Conservation (phyloP, 2,113 vertebrate genomes). For the Ciconia stormi region DNA sequence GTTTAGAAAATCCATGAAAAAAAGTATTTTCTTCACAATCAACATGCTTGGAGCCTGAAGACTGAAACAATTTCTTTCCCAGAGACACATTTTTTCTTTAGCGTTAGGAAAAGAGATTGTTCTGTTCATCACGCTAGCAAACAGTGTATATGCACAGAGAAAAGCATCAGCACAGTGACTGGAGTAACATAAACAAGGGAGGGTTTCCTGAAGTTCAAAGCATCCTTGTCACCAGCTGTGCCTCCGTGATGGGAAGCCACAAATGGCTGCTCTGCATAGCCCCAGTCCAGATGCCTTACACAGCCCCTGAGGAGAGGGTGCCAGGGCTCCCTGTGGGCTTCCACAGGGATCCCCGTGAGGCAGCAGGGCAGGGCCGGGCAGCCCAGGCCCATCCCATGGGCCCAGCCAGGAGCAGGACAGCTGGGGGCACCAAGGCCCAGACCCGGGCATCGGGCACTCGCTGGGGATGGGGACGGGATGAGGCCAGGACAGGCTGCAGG, state of each 20-base stretch:
- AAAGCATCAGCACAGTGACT: background rate
- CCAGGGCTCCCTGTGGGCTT: background rate
- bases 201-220: background rate
- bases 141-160: background rate
- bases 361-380: background rate
- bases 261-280: background rate
- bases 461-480: fast-evolving
- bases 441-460: fast-evolving
- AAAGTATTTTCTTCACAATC: background rate
- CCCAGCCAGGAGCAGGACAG: background rate
- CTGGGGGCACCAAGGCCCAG: background rate
- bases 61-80: background rate
- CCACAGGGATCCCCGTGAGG: too few species aligned
- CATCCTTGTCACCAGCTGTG: background rate
- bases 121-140: background rate
- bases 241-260: background rate
- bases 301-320: background rate
- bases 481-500: fast-evolving
- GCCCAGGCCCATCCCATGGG: fast-evolving
- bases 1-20: background rate
- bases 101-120: background rate
- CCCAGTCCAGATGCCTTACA: too few species aligned
- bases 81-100: background rate
- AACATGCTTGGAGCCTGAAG: background rate
- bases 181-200: background rate